Conservation (phyloP, 1,140 invertebrate species). For the Drosophila kepulauana region DNA sequence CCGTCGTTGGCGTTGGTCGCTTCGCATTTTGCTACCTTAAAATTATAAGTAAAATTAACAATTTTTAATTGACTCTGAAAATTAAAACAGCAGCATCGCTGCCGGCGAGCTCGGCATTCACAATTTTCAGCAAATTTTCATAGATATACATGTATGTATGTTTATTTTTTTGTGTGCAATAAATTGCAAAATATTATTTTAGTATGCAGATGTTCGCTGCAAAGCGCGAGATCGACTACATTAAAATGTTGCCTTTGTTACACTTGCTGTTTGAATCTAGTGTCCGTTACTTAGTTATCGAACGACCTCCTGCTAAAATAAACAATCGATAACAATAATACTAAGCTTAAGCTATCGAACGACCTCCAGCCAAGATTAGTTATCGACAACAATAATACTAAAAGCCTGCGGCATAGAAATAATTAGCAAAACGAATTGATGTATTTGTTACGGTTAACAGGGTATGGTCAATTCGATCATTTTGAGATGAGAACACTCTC, state of each 20-base stretch:
- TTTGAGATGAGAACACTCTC: background rate
- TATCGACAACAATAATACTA: background rate
- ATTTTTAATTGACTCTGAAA: conserved; percentile 83
- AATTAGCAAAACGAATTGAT: background rate
- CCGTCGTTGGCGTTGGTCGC: conserved; percentile 46
- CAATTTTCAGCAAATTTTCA: conserved; percentile 67
- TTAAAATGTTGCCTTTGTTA: background rate
- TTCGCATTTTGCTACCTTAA: conserved; percentile 74
- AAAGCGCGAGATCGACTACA: background rate
- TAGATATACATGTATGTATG: conserved; percentile 54
- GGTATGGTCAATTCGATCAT: conserved; percentile 7
- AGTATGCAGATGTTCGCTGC: conserved; percentile 3
- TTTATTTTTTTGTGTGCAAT: conserved; percentile 39
- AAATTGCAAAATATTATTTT: conserved; percentile 60
- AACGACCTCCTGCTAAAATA: background rate
- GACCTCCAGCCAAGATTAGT: background rate
- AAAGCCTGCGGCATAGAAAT: background rate
- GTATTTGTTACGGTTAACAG: background rate
- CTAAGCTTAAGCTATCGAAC: background rate
- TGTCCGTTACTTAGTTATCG: background rate
- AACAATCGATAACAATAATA: background rate
- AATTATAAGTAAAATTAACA: conserved; percentile 82
- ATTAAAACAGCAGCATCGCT: conserved; percentile 65
- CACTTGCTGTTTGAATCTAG: no score
- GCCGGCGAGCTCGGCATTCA: conserved; percentile 33